phyloP scores from a whole-genome alignment of 2,797 vertebrate species.

The Podargus strigoides region DNA sequence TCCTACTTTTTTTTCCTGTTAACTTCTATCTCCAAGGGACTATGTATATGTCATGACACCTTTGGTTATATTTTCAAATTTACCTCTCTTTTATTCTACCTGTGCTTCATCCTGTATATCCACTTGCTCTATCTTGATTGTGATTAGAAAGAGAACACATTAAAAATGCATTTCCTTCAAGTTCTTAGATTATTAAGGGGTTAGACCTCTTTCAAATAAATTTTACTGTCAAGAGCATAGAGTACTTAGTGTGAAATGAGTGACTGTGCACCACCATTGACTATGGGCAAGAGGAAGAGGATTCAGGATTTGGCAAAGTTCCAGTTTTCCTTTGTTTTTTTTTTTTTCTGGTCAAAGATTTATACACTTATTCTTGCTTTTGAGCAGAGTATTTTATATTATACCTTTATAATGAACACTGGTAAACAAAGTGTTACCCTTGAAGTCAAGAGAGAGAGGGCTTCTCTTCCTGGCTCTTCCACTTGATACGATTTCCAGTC shows the following conservation, averaged over 20 bases:
- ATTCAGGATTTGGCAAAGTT: not conserved
- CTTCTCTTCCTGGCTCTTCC: not conserved
- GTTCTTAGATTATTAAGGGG: conserved; percentile 23
- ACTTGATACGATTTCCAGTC: not conserved
- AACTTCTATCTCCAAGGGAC: not conserved
- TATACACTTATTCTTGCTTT: not conserved
- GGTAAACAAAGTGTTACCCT: not conserved
- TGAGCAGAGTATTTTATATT: not conserved
- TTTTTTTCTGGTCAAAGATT: not conserved
- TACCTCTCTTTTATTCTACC: not conserved
- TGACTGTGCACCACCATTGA: not conserved
- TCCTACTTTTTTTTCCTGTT: not conserved
- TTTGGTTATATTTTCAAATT: not conserved
- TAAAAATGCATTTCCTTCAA: conserved; percentile 39
- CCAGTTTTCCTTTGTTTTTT: no score
- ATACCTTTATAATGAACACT: not conserved
- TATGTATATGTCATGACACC: not conserved
- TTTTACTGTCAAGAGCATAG: not conserved
- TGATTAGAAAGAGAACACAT: not conserved
- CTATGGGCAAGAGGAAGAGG: not conserved
- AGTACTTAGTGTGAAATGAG: not conserved
- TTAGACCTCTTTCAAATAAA: conserved; percentile 28
- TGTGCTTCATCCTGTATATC: not conserved
- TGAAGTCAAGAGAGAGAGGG: not conserved
- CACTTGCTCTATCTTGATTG: not conserved